These are phyloP conservation scores for Tethea ocularis DNA, from an alignment of 2,888 invertebrate genomes.

Conservation along the genomic window DNA sequence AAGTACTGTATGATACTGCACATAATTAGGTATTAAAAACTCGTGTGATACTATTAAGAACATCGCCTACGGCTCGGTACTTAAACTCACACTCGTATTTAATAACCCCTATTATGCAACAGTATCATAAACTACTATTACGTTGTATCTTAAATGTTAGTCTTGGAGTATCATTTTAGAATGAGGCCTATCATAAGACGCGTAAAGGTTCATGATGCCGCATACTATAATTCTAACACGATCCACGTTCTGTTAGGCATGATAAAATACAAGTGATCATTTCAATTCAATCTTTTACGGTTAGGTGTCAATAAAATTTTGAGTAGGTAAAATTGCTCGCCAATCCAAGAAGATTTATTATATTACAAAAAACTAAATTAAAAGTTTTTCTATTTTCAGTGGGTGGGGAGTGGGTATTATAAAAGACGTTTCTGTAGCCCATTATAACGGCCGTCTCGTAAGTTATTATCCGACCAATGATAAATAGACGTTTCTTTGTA, in stretches of 20 bases:
- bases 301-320: background rate
- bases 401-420: background rate
- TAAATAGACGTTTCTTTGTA: slow-evolving; percentile 38
- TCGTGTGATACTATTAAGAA: too few species aligned
- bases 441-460: slow-evolving; percentile 24
- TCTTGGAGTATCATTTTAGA: background rate
- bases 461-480: slow-evolving; percentile 37
- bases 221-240: background rate
- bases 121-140: too few species aligned
- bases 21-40: too few species aligned
- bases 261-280: background rate
- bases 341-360: slow-evolving; percentile 1
- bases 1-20: too few species aligned
- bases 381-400: background rate
- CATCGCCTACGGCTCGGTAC: too few species aligned
- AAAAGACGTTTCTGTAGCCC: slow-evolving; percentile 20
- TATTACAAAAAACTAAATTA: slow-evolving; percentile 1
- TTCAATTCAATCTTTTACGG: background rate
- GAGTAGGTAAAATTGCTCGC: background rate
- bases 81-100: too few species aligned
- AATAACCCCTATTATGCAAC: too few species aligned
- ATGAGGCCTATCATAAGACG: background rate
- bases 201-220: background rate
- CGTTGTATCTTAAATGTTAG: background rate
- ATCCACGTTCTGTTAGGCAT: background rate